phyloP scores from a whole-genome alignment of 2,797 vertebrate species.

The Apodemus agrarius region DNA sequence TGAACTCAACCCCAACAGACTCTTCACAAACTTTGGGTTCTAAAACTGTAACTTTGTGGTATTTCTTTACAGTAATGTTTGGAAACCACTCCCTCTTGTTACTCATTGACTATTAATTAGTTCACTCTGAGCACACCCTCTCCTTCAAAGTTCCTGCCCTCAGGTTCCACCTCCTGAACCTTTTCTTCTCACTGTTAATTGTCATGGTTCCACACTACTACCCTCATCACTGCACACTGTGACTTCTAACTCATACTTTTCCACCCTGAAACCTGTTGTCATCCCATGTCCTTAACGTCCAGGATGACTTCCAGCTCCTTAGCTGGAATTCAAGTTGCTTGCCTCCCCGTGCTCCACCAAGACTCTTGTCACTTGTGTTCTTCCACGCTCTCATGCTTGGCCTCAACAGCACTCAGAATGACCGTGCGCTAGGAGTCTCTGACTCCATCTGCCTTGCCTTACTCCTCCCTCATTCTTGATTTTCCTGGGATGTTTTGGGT shows the following conservation, averaged over 20 bases:
- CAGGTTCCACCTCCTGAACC: accelerated
- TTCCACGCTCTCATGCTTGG: background rate
- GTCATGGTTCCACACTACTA: background rate
- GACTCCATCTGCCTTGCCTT: background rate
- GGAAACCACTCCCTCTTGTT: accelerated
- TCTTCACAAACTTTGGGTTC: background rate
- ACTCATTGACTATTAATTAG: background rate
- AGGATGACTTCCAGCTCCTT: background rate
- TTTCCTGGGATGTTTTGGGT: background rate
- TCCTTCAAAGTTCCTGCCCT: background rate
- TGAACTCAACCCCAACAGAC: background rate
- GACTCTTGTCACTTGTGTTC: background rate
- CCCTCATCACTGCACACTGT: background rate
- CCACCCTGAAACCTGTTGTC: background rate
- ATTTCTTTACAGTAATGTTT: background rate
- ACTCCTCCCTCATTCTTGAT: background rate
- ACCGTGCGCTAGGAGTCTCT: background rate
- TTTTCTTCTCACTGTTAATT: background rate
- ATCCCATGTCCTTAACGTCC: background rate
- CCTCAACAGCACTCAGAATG: background rate
- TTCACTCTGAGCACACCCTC: background rate
- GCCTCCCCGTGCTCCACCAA: background rate
- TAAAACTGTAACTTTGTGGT: background rate
- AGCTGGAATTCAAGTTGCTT: background rate
- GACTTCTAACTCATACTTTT: background rate